Percentiles rank a stretch among this genome's conserved stretches.
Conservation (phyloP, 1,140 invertebrate genomes). For the Drosophila punjabiensis region DNA sequence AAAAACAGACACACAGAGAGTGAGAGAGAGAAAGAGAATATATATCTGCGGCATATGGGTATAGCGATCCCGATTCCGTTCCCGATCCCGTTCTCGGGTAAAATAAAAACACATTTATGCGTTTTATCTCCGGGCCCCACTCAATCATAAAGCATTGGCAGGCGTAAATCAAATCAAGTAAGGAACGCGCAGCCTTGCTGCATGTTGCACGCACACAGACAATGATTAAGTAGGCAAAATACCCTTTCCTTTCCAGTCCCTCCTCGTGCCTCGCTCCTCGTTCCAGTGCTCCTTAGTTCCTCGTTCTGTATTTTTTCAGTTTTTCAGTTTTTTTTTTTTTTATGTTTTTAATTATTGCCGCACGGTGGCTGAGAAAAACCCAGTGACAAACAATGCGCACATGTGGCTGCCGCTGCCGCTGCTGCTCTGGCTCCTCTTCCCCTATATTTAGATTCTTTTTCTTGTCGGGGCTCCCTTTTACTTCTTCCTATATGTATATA, state of each 20-base stretch:
- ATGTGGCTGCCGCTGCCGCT: slow-evolving; percentile 21
- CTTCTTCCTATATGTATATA: slow-evolving; percentile 5
- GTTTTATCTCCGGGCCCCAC: slow-evolving; percentile 54
- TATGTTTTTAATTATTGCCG: slow-evolving; percentile 84
- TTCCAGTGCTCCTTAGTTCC: slow-evolving; percentile 4
- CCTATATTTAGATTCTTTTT: slow-evolving; percentile 31
- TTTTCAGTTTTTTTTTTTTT: slow-evolving; percentile 35
- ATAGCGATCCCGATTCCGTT: neutral
- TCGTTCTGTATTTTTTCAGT: slow-evolving; percentile 30
- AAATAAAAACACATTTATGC: slow-evolving; percentile 77
- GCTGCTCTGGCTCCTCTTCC: neutral
- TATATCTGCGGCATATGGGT: slow-evolving; percentile 53
- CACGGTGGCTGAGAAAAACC: slow-evolving; percentile 76
- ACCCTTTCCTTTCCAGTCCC: slow-evolving; percentile 30
- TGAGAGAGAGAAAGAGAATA: neutral
- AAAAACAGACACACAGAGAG: neutral
- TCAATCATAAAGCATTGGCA: slow-evolving; percentile 83
- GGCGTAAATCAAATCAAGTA: slow-evolving; percentile 84
- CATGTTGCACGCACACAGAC: slow-evolving; percentile 82
- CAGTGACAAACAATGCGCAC: slow-evolving; percentile 51
- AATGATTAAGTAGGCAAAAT: slow-evolving; percentile 84
- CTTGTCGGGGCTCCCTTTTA: slow-evolving; percentile 7
- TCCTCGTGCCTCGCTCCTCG: neutral
- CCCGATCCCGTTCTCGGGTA: slow-evolving; percentile 36
- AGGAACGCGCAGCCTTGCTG: slow-evolving; percentile 56